phyloP scores from a whole-genome alignment of 1,140 invertebrate species.

The Drosophila ohnishii region DNA sequence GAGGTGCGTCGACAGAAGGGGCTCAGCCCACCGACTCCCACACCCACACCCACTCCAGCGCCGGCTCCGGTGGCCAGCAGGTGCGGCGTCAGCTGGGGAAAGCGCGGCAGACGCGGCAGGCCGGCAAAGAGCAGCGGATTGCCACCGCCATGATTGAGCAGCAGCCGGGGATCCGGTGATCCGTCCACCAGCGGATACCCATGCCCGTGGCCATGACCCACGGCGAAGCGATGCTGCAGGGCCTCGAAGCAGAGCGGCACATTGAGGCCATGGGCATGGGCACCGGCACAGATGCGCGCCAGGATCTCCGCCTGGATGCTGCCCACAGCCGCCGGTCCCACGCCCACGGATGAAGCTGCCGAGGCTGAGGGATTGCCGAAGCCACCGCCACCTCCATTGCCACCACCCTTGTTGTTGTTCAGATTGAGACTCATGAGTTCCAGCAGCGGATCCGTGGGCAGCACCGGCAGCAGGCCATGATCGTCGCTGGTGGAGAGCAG shows the following conservation, averaged over 20 bases:
- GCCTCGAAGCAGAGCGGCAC: slow-evolving; percentile 85
- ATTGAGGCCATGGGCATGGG: slow-evolving; percentile 83
- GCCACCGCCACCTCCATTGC: not conserved
- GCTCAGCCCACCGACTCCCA: slow-evolving; percentile 58
- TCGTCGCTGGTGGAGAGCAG: slow-evolving; percentile 89
- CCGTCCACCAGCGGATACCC: slow-evolving; percentile 17
- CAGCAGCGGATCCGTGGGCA: slow-evolving; percentile 78
- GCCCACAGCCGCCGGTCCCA: slow-evolving; percentile 53
- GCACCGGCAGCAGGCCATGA: slow-evolving; percentile 65
- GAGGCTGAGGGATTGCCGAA: slow-evolving; percentile 10
- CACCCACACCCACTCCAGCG: not conserved
- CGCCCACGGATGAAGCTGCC: not conserved
- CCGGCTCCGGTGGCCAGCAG: slow-evolving; percentile 55
- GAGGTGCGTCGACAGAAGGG: slow-evolving; percentile 78
- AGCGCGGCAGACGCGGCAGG: slow-evolving; percentile 83
- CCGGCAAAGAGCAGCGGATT: slow-evolving; percentile 84
- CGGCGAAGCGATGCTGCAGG: slow-evolving; percentile 83
- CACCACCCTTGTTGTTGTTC: slow-evolving; percentile 78
- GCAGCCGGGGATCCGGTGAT: slow-evolving; percentile 62
- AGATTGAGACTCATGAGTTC: slow-evolving; percentile 80
- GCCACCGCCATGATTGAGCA: slow-evolving; percentile 79
- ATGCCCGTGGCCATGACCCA: slow-evolving; percentile 51
- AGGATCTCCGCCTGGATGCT: slow-evolving; percentile 91
- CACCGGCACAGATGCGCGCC: slow-evolving; percentile 90
- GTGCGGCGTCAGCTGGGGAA: slow-evolving; percentile 73